phyloP scores from a whole-genome alignment of 2,797 vertebrate genomes.

The Cossypha heuglini region DNA sequence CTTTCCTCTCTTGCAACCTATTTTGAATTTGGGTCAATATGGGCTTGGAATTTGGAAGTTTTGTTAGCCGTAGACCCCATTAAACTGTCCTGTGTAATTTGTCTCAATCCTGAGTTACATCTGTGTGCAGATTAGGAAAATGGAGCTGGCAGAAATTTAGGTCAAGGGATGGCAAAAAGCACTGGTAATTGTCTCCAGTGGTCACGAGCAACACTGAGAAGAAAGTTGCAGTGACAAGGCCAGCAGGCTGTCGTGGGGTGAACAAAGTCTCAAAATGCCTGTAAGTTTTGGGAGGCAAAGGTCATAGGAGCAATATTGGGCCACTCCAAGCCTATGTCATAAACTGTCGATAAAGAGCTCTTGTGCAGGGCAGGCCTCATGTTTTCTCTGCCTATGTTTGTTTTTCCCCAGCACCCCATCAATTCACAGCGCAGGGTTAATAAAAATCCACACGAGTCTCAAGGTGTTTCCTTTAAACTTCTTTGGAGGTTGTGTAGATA shows the following conservation, averaged over 20 bases:
- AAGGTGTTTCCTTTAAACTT: constrained; percentile 65
- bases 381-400: constrained; percentile 67
- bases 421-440: constrained; percentile 68
- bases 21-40: background rate
- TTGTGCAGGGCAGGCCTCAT: constrained; percentile 65
- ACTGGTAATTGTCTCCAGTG: constrained; percentile 42
- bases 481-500: constrained; percentile 38
- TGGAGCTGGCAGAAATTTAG: background rate
- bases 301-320: constrained; percentile 51
- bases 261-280: constrained; percentile 64
- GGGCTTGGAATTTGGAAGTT: background rate
- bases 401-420: constrained; percentile 66
- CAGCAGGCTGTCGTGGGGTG: background rate
- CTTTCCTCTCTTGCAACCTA: background rate
- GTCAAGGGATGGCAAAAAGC: constrained; percentile 16
- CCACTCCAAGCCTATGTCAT: constrained; percentile 66
- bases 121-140: background rate
- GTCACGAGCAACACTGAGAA: background rate
- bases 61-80: background rate
- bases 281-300: constrained; percentile 56
- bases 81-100: background rate
- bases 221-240: constrained; percentile 27
- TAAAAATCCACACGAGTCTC: constrained; percentile 67
- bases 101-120: background rate
- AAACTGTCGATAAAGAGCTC: constrained; percentile 75